phyloP scores from a whole-genome alignment of 1,140 invertebrate species.

The Leptinotarsa lineolata region DNA sequence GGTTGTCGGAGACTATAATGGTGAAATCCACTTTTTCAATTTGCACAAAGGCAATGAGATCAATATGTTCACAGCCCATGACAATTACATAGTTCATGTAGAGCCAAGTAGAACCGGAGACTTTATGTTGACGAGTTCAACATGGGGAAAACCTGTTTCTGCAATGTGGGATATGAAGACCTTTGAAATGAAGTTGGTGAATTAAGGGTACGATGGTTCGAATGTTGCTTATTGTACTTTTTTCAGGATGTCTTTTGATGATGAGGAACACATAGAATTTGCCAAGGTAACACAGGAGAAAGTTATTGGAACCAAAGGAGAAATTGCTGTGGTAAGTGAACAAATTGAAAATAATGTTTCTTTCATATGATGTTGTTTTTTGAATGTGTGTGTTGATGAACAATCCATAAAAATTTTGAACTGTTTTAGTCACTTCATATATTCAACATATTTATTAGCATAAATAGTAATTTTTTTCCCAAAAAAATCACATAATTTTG shows the following conservation, averaged over 20 bases:
- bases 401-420: too few relatives aligned
- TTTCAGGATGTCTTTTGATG: slow-evolving; percentile 69
- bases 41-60: slow-evolving; percentile 78
- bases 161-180: slow-evolving; percentile 82
- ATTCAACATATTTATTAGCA: not conserved
- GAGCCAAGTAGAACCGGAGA: slow-evolving; percentile 74
- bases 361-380: not conserved
- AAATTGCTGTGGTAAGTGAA: slow-evolving; percentile 68
- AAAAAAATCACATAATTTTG: too few relatives aligned
- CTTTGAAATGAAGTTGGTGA: slow-evolving; percentile 68
- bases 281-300: slow-evolving; percentile 84
- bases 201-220: too few relatives aligned
- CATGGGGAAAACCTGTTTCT: slow-evolving; percentile 81
- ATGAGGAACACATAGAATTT: slow-evolving; percentile 91
- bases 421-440: not conserved
- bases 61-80: slow-evolving; percentile 77
- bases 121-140: slow-evolving; percentile 82
- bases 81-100: slow-evolving; percentile 81
- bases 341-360: not conserved
- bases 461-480: too few relatives aligned
- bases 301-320: slow-evolving; percentile 81
- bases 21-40: slow-evolving; percentile 88
- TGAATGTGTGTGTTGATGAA: slow-evolving; percentile 21
- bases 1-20: slow-evolving; percentile 83
- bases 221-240: not conserved